phyloP scores from a whole-genome alignment of 1,140 invertebrate genomes.

The Microplitis demolitor region DNA sequence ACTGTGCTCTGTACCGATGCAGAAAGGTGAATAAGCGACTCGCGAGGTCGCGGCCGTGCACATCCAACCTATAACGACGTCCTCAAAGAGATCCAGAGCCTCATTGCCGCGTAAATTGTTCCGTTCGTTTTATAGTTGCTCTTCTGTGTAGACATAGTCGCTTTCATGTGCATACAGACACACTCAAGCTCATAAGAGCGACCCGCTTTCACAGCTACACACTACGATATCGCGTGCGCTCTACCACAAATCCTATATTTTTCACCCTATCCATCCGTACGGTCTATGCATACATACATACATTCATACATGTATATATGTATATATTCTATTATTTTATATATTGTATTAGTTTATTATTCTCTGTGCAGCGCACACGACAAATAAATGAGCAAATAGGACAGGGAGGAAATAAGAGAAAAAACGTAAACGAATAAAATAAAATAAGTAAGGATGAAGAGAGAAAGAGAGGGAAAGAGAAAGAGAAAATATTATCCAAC shows the following conservation, averaged over 20 bases:
- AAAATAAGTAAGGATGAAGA: not conserved
- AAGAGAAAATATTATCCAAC: not conserved
- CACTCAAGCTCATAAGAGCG: slow-evolving; percentile 17
- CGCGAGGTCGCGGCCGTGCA: slow-evolving; percentile 50
- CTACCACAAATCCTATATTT: slow-evolving; percentile 20
- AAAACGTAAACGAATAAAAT: not conserved
- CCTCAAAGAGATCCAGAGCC: slow-evolving; percentile 42
- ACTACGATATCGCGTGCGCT: slow-evolving; percentile 1
- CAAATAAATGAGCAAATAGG: slow-evolving; percentile 12
- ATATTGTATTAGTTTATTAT: not conserved
- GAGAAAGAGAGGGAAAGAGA: not conserved
- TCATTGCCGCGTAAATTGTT: slow-evolving; percentile 52
- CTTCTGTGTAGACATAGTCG: not conserved
- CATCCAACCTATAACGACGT: slow-evolving; percentile 49
- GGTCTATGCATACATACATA: too few relatives aligned
- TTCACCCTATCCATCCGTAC: not conserved
- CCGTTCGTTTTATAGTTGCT: not conserved
- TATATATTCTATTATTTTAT: not conserved
- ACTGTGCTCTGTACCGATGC: slow-evolving; percentile 15
- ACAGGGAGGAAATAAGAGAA: not conserved
- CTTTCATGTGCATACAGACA: slow-evolving; percentile 14
- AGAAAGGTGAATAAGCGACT: slow-evolving; percentile 43
- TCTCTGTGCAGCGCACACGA: not conserved
- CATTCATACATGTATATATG: too few relatives aligned
- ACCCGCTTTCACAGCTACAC: slow-evolving; percentile 43